Evolutionary conservation across 2,888 invertebrate species (phyloP).

Genomic region (Leptinotarsa rubiginosa): DNA sequence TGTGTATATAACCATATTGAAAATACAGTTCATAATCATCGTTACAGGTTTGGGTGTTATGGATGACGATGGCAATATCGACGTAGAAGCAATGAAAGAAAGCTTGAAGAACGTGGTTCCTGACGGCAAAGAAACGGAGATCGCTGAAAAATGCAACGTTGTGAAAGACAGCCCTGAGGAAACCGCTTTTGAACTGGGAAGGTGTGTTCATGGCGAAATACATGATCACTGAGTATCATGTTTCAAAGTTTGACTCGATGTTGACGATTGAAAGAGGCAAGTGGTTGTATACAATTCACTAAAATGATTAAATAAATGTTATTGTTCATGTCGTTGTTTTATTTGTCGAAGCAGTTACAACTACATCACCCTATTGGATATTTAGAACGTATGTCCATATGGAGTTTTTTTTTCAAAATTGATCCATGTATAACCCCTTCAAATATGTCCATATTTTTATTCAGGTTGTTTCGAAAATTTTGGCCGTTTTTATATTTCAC

Average conservation of each 20-base stretch:
- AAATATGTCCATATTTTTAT: too few relatives aligned
- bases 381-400: too few relatives aligned
- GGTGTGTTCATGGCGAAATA: not conserved
- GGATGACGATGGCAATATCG: constrained; percentile 27
- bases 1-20: too few relatives aligned
- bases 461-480: too few relatives aligned
- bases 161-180: not conserved
- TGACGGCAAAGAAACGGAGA: constrained; percentile 5
- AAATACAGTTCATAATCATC: not conserved
- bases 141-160: constrained; percentile 13
- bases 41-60: constrained; percentile 9
- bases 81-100: not conserved
- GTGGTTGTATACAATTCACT: not conserved
- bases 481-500: too few relatives aligned
- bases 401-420: too few relatives aligned
- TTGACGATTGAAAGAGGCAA: not conserved
- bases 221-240: not conserved
- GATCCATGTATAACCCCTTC: too few relatives aligned
- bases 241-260: not conserved
- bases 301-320: not conserved
- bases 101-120: not conserved
- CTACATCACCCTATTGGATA: too few relatives aligned
- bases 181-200: constrained; percentile 3
- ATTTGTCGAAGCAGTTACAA: too few relatives aligned
- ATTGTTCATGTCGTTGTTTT: not conserved